Base-by-base conservation (phyloP, 2,113 vertebrate genomes). In the Hypocryptadius cinnamomeus region DNA sequence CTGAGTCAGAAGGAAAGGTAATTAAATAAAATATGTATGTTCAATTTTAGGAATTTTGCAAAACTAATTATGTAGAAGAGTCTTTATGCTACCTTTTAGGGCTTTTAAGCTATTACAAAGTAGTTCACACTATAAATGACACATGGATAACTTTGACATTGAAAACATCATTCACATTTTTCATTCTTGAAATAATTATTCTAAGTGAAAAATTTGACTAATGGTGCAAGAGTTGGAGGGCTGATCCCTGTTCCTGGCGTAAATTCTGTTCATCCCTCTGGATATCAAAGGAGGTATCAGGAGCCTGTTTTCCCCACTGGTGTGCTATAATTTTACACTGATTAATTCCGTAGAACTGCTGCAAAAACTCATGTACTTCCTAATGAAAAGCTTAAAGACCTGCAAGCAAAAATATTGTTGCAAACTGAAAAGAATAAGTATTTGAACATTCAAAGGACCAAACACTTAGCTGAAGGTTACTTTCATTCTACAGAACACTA, bases 1-100 rank as follows among this genome's bases (percentile, higher is more conserved):
- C 47, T 28, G 27, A 88, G 85, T 37, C 45, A 50, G 68, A 93
- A 94, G 47, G 79, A 93, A 93, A 95, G 77, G 64, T 91, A 94
- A 79, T 80, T 87, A 74, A 66, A 95, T 95, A 68, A 54, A 93
- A 94, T 8, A 56, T 13, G 10, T 47, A 59, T 25, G 56, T 71
- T 71, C 4, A 15, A 48, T 89, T 83, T 88, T 42, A 78, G 47
- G 27, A 54, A 81, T 96, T 94, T 76, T 90, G 74, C 81, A 89
- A 90, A 94, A 87, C 27, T 73, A 93, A 51, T 90, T 45, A 48
- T 48, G 78, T 77, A 87, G 79, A 88, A 79, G 19, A 89, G 65
- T 68, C 33, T 82, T 71, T 51, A 61, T 28, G 50, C 56, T 95
- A 92, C 30, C 12, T 89, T 88, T 93, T 73, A 82, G 69, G 77